These are phyloP conservation scores for Aelia acuminata DNA, from an alignment of 2,888 invertebrate species.

Conservation along the genomic window DNA sequence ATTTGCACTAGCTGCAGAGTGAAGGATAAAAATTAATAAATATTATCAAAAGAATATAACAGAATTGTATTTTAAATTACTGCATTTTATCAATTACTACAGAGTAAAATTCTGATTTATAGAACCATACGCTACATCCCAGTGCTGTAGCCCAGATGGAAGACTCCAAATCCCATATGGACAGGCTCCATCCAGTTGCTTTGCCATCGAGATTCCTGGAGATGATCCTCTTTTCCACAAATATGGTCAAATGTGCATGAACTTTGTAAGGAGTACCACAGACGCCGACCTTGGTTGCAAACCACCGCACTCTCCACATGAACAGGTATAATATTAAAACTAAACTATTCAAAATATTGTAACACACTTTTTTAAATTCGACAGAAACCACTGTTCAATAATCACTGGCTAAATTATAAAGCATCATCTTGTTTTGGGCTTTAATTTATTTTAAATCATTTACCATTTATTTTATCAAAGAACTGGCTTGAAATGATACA, in stretches of 20 bases:
- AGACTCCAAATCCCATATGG: conserved; percentile 65
- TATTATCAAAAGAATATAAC: neutral
- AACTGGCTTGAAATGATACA: neutral
- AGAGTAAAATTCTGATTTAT: conserved; percentile 57
- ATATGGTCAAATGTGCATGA: conserved; percentile 67
- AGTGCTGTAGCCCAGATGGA: conserved; percentile 77
- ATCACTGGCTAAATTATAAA: neutral
- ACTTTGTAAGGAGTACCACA: conserved; percentile 67
- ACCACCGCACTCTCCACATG: conserved; percentile 75
- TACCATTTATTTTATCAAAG: no score
- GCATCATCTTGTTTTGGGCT: no score
- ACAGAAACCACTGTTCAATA: neutral
- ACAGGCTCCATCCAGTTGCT: conserved; percentile 66
- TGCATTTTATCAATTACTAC: neutral
- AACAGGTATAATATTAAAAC: conserved; percentile 74
- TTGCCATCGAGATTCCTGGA: conserved; percentile 67
- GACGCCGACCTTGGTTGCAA: conserved; percentile 78
- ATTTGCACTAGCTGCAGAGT: no score
- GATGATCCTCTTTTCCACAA: conserved; percentile 67
- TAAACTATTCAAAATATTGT: neutral
- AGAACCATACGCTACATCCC: conserved; percentile 69
- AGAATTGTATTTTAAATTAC: neutral
- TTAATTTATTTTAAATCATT: no score
- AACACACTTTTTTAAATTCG: neutral
- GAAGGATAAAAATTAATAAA: neutral